Conservation (phyloP, 2,888 invertebrate genomes). For the Cyclophora albipunctata region DNA sequence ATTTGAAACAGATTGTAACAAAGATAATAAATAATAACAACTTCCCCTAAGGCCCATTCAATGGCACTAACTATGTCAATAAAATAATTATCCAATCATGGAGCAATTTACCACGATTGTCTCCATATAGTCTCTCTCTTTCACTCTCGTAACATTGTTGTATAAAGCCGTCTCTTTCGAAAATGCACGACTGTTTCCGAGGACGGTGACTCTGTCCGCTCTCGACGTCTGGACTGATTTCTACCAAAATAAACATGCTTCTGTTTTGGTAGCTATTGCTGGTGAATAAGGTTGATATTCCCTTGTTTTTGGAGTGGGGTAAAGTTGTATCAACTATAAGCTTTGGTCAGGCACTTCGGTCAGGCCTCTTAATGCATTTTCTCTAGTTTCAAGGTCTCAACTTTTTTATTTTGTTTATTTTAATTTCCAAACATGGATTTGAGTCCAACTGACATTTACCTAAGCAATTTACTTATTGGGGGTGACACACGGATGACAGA, state of each 20-base stretch:
- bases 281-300: conserved; percentile 8
- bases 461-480: too few species aligned
- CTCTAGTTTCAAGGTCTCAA: conserved; percentile 46
- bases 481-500: too few species aligned
- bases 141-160: conserved; percentile 14
- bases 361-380: conserved; percentile 42
- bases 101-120: conserved; percentile 64
- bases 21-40: conserved; percentile 28
- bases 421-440: too few species aligned
- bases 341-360: conserved; percentile 39
- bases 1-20: too few species aligned
- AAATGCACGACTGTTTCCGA: conserved; percentile 39
- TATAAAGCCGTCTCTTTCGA: conserved; percentile 30
- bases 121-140: conserved; percentile 33
- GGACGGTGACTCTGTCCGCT: conserved; percentile 50
- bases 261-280: not conserved
- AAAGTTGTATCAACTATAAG: conserved; percentile 33
- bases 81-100: conserved; percentile 74
- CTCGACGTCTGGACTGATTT: conserved; percentile 39
- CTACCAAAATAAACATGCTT: conserved; percentile 18
- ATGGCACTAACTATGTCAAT: conserved; percentile 65
- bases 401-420: conserved; percentile 10
- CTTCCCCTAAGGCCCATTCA: conserved; percentile 40
- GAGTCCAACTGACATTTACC: too few species aligned
- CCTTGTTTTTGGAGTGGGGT: not conserved